phyloP scores from a whole-genome alignment of 2,888 invertebrate species.

The Emmelina monodactyla region DNA sequence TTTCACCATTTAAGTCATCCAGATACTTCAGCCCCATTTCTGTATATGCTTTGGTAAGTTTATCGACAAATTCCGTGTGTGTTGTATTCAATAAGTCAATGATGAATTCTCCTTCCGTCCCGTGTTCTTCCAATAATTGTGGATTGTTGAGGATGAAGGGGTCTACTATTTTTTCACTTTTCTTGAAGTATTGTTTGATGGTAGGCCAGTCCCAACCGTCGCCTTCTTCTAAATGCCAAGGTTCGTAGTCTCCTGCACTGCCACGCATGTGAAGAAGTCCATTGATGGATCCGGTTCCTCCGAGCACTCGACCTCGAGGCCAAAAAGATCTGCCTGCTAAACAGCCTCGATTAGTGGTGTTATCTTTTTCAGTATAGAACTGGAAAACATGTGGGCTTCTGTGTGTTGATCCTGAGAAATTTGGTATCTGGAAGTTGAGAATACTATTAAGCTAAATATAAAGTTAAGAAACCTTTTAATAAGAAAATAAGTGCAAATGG shows the following conservation, averaged over 20 bases:
- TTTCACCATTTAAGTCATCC: conserved; percentile 42
- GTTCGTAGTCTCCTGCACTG: conserved; percentile 37
- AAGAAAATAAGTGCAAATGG: background rate
- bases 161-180: conserved; percentile 46
- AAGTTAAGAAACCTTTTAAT: no score
- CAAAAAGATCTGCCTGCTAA: conserved; percentile 33
- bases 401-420: conserved; percentile 36
- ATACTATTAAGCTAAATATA: no score
- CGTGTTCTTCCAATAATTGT: conserved; percentile 39
- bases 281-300: conserved; percentile 53
- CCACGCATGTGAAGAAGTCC: conserved; percentile 48
- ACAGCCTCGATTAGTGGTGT: conserved; percentile 31
- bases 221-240: conserved; percentile 36
- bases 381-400: conserved; percentile 32
- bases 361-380: conserved; percentile 43
- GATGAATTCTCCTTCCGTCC: conserved; percentile 54
- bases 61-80: conserved; percentile 33
- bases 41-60: conserved; percentile 41
- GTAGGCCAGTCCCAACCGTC: conserved; percentile 52
- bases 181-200: conserved; percentile 42
- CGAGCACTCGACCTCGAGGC: conserved; percentile 47
- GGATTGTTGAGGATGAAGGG: conserved; percentile 42
- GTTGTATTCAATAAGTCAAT: conserved; percentile 56
- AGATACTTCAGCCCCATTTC: conserved; percentile 56
- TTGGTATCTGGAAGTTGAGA: conserved; percentile 43